These are phyloP conservation scores for Calidris pugnax DNA, from an alignment of 2,113 vertebrate species.

Conservation along the genomic window DNA sequence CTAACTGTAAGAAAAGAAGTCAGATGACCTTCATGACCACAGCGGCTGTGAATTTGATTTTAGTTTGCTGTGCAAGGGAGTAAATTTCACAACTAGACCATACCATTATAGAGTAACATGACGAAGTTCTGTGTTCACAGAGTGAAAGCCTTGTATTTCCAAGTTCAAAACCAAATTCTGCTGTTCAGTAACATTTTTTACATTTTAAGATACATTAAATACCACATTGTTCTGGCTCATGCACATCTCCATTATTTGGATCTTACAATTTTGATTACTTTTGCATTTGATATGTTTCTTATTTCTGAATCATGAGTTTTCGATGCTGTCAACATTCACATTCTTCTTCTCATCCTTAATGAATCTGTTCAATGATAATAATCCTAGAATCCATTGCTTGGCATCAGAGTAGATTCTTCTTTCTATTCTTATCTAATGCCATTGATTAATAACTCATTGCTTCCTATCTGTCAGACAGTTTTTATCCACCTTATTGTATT, in stretches of 20 bases:
- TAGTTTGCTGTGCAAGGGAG: background rate
- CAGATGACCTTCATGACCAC: background rate
- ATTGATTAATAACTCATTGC: constrained; percentile 66
- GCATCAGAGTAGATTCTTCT: constrained; percentile 5
- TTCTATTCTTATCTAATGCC: constrained; percentile 48
- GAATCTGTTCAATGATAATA: constrained; percentile 20
- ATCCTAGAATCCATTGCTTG: background rate
- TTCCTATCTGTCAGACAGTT: constrained; percentile 52
- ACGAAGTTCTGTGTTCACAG: background rate
- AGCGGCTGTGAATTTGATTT: background rate
- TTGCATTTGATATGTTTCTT: background rate
- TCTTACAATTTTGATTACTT: background rate
- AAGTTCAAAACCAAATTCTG: background rate
- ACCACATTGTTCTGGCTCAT: background rate
- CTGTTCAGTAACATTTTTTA: background rate
- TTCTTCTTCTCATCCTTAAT: constrained; percentile 16
- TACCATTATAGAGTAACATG: background rate
- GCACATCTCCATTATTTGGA: background rate
- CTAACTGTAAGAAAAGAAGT: background rate
- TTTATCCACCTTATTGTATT: constrained; percentile 54
- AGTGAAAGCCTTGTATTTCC: background rate
- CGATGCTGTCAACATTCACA: constrained; percentile 33
- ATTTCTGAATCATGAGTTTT: constrained; percentile 5
- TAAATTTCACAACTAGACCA: background rate
- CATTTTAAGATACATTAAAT: background rate